These are phyloP conservation scores for Drosophila atripex DNA, from an alignment of 2,888 invertebrate genomes.

Conservation along the genomic window DNA sequence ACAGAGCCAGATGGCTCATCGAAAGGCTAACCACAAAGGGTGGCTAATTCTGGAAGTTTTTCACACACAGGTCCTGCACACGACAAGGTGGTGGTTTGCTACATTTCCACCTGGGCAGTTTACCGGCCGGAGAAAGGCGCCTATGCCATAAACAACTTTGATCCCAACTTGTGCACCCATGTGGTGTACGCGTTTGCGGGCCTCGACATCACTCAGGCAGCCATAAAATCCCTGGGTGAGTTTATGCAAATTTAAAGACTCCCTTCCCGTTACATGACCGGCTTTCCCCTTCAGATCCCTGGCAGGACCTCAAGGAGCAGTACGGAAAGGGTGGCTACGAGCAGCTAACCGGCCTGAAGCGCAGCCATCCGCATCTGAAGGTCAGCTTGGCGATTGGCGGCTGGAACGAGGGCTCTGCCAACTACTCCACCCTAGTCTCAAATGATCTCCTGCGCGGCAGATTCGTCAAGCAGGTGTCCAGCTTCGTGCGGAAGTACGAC, in stretches of 20 bases:
- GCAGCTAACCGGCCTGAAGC: slow-evolving; percentile 88
- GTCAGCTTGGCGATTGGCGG: slow-evolving; percentile 93
- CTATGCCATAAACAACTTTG: slow-evolving; percentile 88
- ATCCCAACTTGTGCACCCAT: slow-evolving; percentile 91
- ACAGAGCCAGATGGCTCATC: slow-evolving; percentile 2
- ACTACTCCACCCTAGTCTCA: slow-evolving; percentile 86
- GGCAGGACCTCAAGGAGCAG: slow-evolving; percentile 90
- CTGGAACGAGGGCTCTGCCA: slow-evolving; percentile 93
- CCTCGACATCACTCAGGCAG: slow-evolving; percentile 87
- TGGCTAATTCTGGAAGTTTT: slow-evolving; percentile 13
- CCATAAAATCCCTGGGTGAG: slow-evolving; percentile 89
- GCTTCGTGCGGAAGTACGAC: slow-evolving; percentile 85
- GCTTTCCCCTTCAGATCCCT: slow-evolving; percentile 86
- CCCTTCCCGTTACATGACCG: background rate
- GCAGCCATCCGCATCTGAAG: slow-evolving; percentile 88
- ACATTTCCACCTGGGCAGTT: slow-evolving; percentile 91
- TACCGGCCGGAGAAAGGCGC: slow-evolving; percentile 88
- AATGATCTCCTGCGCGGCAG: slow-evolving; percentile 86
- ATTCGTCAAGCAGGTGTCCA: slow-evolving; percentile 89
- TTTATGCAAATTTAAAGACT: slow-evolving; percentile 41
- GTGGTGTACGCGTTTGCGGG: slow-evolving; percentile 93
- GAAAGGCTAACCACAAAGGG: slow-evolving; percentile 49
- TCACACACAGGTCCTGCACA: slow-evolving; percentile 87
- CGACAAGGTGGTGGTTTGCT: slow-evolving; percentile 91
- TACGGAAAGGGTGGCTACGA: slow-evolving; percentile 90